Evolutionary conservation across 2,888 invertebrate species (phyloP).

Genomic region (Ptilodon capucinus): DNA sequence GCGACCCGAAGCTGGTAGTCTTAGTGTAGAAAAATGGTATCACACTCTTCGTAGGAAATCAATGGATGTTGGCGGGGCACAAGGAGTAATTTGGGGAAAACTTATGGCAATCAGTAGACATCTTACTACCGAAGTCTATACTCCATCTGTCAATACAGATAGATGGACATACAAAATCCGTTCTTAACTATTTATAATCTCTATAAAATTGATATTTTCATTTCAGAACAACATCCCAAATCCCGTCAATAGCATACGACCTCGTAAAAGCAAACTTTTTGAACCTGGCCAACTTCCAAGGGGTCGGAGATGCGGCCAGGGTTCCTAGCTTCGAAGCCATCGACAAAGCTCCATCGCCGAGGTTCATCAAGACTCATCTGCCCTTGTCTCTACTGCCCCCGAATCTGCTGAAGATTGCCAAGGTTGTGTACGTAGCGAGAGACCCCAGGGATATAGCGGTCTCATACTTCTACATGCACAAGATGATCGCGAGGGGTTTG

Average conservation of each 20-base stretch:
- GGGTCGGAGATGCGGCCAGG: slow-evolving; percentile 56
- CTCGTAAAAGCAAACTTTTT: slow-evolving; percentile 69
- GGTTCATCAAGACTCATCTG: slow-evolving; percentile 86
- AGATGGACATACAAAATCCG: no score
- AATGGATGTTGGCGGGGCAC: no score
- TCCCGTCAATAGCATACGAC: slow-evolving; percentile 67
- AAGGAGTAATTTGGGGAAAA: no score
- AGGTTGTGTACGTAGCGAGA: slow-evolving; percentile 86
- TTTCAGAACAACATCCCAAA: slow-evolving; percentile 57
- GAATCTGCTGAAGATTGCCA: slow-evolving; percentile 68
- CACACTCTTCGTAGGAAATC: no score
- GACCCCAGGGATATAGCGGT: slow-evolving; percentile 88
- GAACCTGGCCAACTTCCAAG: slow-evolving; percentile 70
- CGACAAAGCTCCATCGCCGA: slow-evolving; percentile 67
- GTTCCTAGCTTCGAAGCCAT: slow-evolving; percentile 62
- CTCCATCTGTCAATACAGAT: no score
- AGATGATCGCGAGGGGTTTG: slow-evolving; percentile 75
- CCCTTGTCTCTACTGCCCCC: slow-evolving; percentile 84
- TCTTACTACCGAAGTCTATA: no score
- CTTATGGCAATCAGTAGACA: no score
- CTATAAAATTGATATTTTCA: neutral
- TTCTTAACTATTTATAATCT: no score
- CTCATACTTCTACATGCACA: slow-evolving; percentile 87
- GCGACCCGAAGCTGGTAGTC: no score
- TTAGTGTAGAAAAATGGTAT: no score